A percentile compares a stretch with the other conserved stretches of the same genome.
Evolutionary conservation across 2,113 vertebrate genomes (phyloP).

Genomic region (Entelurus aequoreus): DNA sequence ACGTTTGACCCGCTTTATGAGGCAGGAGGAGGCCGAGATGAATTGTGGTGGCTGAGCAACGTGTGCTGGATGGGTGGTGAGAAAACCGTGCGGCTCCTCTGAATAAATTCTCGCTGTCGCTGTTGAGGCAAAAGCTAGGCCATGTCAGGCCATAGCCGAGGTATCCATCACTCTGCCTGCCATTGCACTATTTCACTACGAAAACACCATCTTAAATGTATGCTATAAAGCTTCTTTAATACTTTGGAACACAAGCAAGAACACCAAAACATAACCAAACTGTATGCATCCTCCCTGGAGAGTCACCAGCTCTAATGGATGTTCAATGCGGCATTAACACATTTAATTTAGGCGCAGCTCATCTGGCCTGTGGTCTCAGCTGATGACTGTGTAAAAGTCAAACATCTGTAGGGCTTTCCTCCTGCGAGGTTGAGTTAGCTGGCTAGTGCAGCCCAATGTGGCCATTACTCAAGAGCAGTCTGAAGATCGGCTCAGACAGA

Average conservation of each 20-base stretch:
- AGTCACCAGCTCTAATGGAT: conserved; percentile 23
- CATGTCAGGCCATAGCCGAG: conserved; percentile 42
- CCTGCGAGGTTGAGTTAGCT: conserved; percentile 41
- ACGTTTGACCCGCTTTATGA: conserved; percentile 63
- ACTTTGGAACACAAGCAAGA: conserved; percentile 4
- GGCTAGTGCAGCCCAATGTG: conserved; percentile 39
- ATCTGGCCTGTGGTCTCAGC: conserved; percentile 43
- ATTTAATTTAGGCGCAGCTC: conserved; percentile 48
- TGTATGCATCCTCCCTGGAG: conserved; percentile 11
- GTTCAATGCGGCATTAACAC: conserved; percentile 46
- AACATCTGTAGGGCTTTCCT: conserved; percentile 62
- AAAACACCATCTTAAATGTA: conserved; percentile 16
- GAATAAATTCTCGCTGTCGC: conserved; percentile 16
- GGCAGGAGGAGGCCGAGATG: conserved; percentile 45
- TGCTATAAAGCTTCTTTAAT: background rate
- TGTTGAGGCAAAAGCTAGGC: conserved; percentile 34
- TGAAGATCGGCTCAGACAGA: conserved; percentile 52
- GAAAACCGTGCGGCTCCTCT: conserved; percentile 13
- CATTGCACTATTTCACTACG: conserved; percentile 6
- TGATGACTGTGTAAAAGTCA: conserved; percentile 43
- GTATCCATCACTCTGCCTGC: conserved; percentile 41
- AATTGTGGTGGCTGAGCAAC: conserved; percentile 35
- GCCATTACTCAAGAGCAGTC: conserved; percentile 58
- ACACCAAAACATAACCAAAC: background rate
- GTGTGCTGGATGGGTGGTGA: conserved; percentile 25